Conservation (phyloP, 2,888 invertebrate species). For the Epiblema foenella region DNA sequence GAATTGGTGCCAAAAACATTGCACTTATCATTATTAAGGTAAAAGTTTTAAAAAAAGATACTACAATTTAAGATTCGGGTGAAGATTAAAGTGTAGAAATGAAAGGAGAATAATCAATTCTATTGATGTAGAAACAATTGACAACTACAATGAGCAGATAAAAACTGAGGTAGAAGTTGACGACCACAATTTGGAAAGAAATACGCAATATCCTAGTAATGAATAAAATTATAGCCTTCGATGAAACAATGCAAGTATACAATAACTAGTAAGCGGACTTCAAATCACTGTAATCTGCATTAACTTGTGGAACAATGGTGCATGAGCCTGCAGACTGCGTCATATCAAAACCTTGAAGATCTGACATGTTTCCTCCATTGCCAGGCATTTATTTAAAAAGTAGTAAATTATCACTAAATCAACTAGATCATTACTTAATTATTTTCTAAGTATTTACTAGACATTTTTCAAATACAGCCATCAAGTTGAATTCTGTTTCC, state of each 20-base stretch:
- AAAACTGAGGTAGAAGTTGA: neutral
- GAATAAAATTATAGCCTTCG: constrained; percentile 29
- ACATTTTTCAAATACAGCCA: neutral
- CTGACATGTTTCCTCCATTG: constrained; percentile 6
- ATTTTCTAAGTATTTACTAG: neutral
- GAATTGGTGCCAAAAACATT: constrained; percentile 7
- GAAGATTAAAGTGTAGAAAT: neutral
- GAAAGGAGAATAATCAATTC: constrained; percentile 1
- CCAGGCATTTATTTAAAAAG: neutral
- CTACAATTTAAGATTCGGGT: neutral
- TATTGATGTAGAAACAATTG: constrained; percentile 1
- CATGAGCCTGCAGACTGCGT: constrained; percentile 44
- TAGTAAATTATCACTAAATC: neutral
- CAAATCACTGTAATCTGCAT: constrained; percentile 46
- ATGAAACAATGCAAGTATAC: constrained; percentile 37
- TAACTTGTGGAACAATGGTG: constrained; percentile 47
- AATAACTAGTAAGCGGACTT: constrained; percentile 44
- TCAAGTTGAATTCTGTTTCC: neutral
- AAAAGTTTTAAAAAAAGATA: neutral
- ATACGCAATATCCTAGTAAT: constrained; percentile 33
- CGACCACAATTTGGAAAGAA: constrained; percentile 25
- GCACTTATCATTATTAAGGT: neutral
- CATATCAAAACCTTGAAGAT: constrained; percentile 32
- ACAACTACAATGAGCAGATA: neutral
- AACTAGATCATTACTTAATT: neutral